Base-by-base conservation (phyloP, 2,888 invertebrate genomes). In the Anthophora plumipes region DNA sequence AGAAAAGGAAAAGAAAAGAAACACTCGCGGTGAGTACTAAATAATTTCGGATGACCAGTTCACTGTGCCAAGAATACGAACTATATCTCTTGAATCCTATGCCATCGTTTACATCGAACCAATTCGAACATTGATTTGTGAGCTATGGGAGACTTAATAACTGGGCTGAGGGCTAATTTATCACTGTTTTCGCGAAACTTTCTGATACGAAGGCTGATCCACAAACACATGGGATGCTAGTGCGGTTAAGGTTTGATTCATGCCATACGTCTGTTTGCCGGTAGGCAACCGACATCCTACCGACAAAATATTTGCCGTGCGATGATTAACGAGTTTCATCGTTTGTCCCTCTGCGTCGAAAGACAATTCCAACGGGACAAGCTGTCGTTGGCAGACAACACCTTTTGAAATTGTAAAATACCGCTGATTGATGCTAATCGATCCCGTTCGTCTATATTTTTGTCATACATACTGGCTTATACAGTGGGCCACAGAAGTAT, bases 111-210 rank as follows among this genome's bases (percentile, higher is more conserved):
- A 41, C 41, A 20, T 12, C 43, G 63, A 22, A 63, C 20, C 63
- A 48, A 43, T 69, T 68, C 39, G n/a, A 46, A 39, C 37, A n/a
- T 14, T 46, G 60, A 61, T 68, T 52, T 52, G 52, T n/a, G 55
- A 31, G 31, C 22, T 39, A 39, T 20, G 1, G 37, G 46, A 69
- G 39, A 63, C 25, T 55, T 69, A 69, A 75, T 75, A 69, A 61
- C 60, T 25, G 48, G n/a, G 14, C 54, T 25, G 37, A 4, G 14
- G 12, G 61, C 14, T 69, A 39, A 63, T 48, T 75, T 75, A 75
- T 75, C 61, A 61, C n/a, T 22, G 74, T 74, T 61, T 74, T 68
- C 57, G 31, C 54, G 61, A 61, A 68, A 60, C 68, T 22, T 46
- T 75, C 54, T 37, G 37, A n/a, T 57, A 20, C n/a, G 48, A 73